Conservation (phyloP, 2,888 invertebrate genomes). For the Philaethria dido region DNA sequence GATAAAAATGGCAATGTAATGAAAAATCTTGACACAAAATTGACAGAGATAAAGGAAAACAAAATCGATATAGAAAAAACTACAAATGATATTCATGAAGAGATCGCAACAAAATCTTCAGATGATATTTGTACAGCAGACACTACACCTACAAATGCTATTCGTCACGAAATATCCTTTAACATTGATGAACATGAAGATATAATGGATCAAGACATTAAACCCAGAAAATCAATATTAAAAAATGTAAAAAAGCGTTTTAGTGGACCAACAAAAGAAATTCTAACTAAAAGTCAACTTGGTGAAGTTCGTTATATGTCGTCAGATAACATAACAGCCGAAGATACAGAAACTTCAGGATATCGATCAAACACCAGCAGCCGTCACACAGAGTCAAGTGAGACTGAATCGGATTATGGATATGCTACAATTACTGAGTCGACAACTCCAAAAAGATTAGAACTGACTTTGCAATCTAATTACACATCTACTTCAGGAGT, state of each 20-base stretch:
- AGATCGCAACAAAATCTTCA: constrained; percentile 6
- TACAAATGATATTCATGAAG: constrained; percentile 3
- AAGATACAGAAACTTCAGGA: constrained; percentile 81
- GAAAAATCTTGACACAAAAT: constrained; percentile 59
- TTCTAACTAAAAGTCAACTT: constrained; percentile 46
- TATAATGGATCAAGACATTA: constrained; percentile 49
- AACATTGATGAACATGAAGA: constrained; percentile 46
- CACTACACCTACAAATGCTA: background rate
- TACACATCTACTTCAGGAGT: constrained; percentile 72
- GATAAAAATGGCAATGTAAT: constrained; percentile 59
- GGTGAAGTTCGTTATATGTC: constrained; percentile 46
- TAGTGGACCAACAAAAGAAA: constrained; percentile 57
- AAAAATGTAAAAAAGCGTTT: constrained; percentile 58
- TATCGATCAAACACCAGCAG: constrained; percentile 80
- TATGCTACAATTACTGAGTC: constrained; percentile 85
- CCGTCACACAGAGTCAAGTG: constrained; percentile 73
- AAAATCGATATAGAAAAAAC: constrained; percentile 15
- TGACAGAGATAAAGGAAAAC: constrained; percentile 36
- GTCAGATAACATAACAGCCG: constrained; percentile 57
- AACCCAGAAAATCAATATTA: constrained; percentile 70
- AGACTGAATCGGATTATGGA: constrained; percentile 85
- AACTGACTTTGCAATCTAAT: constrained; percentile 67
- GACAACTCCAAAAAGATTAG: constrained; percentile 83
- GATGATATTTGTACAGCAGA: constrained; percentile 2
- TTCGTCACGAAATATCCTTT: constrained; percentile 17